phyloP scores from a whole-genome alignment of 2,888 invertebrate species.

The Actias luna region DNA sequence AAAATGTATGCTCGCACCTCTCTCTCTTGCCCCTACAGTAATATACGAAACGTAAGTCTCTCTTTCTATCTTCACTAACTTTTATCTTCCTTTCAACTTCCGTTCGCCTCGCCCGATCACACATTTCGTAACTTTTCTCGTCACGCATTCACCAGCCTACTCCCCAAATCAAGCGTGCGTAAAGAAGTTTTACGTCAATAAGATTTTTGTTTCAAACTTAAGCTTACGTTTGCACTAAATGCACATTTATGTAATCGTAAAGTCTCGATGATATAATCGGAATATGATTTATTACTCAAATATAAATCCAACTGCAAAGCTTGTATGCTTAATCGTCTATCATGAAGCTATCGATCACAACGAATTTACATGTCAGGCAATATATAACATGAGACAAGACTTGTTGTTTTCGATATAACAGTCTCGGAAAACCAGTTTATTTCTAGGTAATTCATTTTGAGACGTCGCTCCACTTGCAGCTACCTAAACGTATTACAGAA shows the following conservation, averaged over 20 bases:
- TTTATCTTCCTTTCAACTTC: no score
- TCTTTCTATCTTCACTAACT: no score
- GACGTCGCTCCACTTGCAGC: background rate
- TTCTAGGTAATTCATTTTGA: conserved; percentile 9
- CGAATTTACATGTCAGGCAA: conserved; percentile 24
- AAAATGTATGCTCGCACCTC: no score
- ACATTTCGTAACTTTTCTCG: no score
- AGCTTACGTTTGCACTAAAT: background rate
- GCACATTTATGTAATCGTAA: background rate
- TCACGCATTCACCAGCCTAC: no score
- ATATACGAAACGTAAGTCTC: no score
- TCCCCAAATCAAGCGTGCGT: no score
- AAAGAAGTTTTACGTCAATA: no score
- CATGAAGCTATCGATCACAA: conserved; percentile 26
- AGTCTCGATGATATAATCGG: background rate
- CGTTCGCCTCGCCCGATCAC: no score
- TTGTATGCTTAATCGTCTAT: conserved; percentile 20
- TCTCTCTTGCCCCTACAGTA: no score
- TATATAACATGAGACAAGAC: conserved; percentile 31
- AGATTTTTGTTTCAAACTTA: no score
- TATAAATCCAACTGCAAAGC: background rate
- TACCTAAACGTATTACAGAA: background rate
- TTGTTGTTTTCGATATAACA: conserved; percentile 41
- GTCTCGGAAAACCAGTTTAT: conserved; percentile 1
- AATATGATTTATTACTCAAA: background rate